These are phyloP conservation scores for Mactromeris polynyma DNA, from an alignment of 2,888 invertebrate species.

Conservation along the genomic window DNA sequence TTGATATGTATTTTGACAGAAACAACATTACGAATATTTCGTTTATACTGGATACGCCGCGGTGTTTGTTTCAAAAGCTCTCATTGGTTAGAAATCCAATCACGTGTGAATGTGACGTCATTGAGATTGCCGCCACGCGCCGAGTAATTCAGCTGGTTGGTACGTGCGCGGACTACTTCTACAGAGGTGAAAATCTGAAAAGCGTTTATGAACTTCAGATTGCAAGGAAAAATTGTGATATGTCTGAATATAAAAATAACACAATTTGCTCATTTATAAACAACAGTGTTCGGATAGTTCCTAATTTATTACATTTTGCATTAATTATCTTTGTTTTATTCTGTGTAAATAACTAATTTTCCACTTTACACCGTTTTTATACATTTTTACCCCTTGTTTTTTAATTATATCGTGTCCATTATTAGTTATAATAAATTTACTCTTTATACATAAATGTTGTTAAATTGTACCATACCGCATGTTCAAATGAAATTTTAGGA, in stretches of 20 bases:
- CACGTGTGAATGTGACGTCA: conserved; percentile 61
- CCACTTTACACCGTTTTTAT: not conserved
- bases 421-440: conserved; percentile 4
- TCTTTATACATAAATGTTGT: not conserved
- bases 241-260: conserved; percentile 34
- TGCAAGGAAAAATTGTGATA: conserved; percentile 53
- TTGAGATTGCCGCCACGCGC: conserved; percentile 54
- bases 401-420: not conserved
- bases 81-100: conserved; percentile 65
- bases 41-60: conserved; percentile 55
- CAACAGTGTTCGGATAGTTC: not conserved
- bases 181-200: conserved; percentile 49
- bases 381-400: conserved; percentile 12
- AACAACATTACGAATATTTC: conserved; percentile 68
- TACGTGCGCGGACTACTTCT: conserved; percentile 54
- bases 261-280: conserved; percentile 48
- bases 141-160: conserved; percentile 57
- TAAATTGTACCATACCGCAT: not conserved
- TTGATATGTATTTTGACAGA: conserved; percentile 60
- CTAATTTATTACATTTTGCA: not conserved
- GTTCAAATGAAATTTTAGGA: too few species aligned
- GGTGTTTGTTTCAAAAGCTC: conserved; percentile 59
- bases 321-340: not conserved
- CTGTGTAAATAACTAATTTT: not conserved
- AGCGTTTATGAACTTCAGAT: conserved; percentile 39